Evolutionary conservation across 2,797 vertebrate genomes (phyloP), one percentile per base, ranked within the genome.

Genomic region (Typhlichthys subterraneus): DNA sequence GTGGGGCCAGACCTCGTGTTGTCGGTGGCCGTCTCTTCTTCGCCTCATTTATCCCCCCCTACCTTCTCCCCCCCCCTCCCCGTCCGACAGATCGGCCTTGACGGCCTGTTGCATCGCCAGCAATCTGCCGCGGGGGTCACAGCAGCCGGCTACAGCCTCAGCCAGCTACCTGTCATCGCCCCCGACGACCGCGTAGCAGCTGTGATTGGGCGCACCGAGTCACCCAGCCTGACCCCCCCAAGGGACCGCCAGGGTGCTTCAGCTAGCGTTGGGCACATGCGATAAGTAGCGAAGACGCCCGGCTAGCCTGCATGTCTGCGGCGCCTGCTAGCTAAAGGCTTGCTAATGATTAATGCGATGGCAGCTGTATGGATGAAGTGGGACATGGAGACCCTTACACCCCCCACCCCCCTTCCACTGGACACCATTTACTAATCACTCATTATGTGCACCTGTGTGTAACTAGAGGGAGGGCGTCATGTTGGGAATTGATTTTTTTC

Each of bases 151-250:
- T 77, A 72, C 67, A 38, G 76, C 53, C 89, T 75, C 71, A 82
- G 70, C 79, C 90, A 89, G 87, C 82, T 88, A 87, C 76, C 86
- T 66, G 45, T 62, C 62, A 72, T 54, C 12, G 72, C 70, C 77
- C 65, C 77, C 65, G 31, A 64, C 65, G 78, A 60, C 67, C 70
- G 70, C 75, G 66, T 67, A 47, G 68, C 86, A 87, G 86, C 84
- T 87, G 84, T 68, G 85, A 29, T 29, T 3, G 23, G 23, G 23
- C 23, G 23, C 23, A 29, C 23, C 4, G 23, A 3, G 23, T 29
- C 23, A 29, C 23, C 23, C 23, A 29, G 23, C 23, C 23, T 29
- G 23, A 29, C 23, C 23, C 23, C 23, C 23, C 23, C 31, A 0
- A 61, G 15, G 67, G 63, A 69, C 65, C 61, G 59, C 61, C 1